Percentiles rank a stretch among this genome's conserved stretches.
These are phyloP conservation scores for Gryllus bimaculatus DNA, from an alignment of 1,140 invertebrate species.

Conservation along the genomic window DNA sequence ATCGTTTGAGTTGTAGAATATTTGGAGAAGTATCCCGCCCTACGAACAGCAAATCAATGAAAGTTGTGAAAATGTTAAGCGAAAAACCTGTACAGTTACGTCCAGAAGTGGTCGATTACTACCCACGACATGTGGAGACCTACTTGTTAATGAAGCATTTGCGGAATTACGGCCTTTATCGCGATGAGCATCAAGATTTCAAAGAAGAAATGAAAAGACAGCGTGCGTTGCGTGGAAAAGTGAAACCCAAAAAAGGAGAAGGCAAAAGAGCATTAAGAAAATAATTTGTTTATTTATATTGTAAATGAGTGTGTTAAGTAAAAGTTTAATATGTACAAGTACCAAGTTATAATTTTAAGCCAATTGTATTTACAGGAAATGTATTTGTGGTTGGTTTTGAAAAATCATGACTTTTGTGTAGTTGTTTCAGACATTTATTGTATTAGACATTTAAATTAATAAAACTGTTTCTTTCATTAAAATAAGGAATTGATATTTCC, in stretches of 20 bases:
- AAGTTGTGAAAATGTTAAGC: conserved; percentile 71
- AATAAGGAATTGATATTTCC: too few species aligned
- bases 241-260: conserved; percentile 15
- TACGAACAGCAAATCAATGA: conserved; percentile 54
- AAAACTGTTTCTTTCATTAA: too few species aligned
- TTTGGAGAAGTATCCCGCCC: conserved; percentile 78
- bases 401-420: too few species aligned
- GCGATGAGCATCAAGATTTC: conserved; percentile 89
- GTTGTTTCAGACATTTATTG: too few species aligned
- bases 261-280: conserved; percentile 13
- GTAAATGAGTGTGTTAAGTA: too few species aligned
- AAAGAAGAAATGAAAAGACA: conserved; percentile 78
- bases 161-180: conserved; percentile 65
- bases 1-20: conserved; percentile 73
- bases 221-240: conserved; percentile 66
- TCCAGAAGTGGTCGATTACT: conserved; percentile 69
- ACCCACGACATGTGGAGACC: conserved; percentile 73
- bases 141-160: conserved; percentile 58
- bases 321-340: too few species aligned
- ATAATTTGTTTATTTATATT: background rate
- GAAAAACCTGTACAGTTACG: conserved; percentile 64
- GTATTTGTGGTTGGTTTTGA: too few species aligned
- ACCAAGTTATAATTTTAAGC: too few species aligned
- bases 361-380: too few species aligned
- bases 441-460: too few species aligned